Base-by-base conservation (phyloP, 1,140 invertebrate species). In the Marisa cornuarietis region DNA sequence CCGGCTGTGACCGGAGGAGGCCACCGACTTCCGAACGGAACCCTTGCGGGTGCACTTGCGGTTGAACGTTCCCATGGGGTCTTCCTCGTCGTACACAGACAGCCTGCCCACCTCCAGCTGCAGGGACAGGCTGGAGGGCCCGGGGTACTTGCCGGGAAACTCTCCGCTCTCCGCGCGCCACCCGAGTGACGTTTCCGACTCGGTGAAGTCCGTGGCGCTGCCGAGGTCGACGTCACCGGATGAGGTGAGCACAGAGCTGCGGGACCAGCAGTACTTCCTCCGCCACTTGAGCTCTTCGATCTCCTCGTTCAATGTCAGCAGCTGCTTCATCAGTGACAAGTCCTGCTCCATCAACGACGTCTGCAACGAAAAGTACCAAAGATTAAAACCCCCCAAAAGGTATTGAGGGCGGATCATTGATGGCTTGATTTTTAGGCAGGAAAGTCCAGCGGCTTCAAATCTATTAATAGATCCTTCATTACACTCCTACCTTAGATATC, bases 231-330 rank as follows among this genome's bases (percentile, higher is more conserved):
- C 76, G 76, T 77, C 76, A 52, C 76, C 76, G 10, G 76, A 77
- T 42, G 76, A 77, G 5, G 76, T 69, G 52, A 75, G 51, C 73
- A 75, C 58, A 18, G 82, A 79, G 71, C 76, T 74, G 0, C 75
- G 82, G n/a, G 78, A 71, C 73, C 83, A 83, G 72, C 79, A 79
- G 73, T 84, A 83, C 31, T 80, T 72, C 22, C 85, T 65, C 49
- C 83, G 81, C 83, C 84, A 87, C 78, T 88, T 88, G n/a, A 88
- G 73, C 31, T 88, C 86, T 79, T 88, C 86, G 31, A 88, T 87
- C 66, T 82, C 80, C 78, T 88, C 87, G 73, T 88, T 88, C 63
- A 88, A 76, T 10, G 83, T 87, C 61, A 88, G 81, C 18, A 88
- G 81, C 74, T 88, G 87, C 68, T 85, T 84, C 87, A 88, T 88